Conservation (phyloP, 2,888 invertebrate genomes). For the Lasioglossum zephyrum region DNA sequence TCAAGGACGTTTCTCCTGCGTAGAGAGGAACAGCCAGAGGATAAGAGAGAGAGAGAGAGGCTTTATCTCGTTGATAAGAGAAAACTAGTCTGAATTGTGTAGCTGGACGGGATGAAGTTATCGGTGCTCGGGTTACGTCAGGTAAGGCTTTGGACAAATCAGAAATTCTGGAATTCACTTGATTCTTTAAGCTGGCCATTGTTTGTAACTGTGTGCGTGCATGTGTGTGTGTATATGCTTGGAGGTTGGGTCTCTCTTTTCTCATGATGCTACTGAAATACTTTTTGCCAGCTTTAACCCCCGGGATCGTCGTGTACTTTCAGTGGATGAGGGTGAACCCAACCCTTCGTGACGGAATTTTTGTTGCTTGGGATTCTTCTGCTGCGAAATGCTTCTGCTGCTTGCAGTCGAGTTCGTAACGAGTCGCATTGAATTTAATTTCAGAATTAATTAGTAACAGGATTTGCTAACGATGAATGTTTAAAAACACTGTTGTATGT, state of each 20-base stretch:
- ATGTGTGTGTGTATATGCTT: too few relatives aligned
- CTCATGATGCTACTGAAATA: conserved; percentile 38
- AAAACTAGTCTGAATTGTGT: background rate
- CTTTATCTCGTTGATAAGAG: conserved; percentile 12
- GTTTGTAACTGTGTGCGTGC: background rate
- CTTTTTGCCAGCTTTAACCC: conserved; percentile 18
- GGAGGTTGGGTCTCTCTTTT: background rate
- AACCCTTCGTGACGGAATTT: background rate
- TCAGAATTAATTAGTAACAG: too few relatives aligned
- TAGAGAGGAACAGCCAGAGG: background rate
- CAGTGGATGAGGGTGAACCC: background rate
- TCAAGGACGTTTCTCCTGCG: background rate
- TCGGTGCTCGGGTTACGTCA: conserved; percentile 2
- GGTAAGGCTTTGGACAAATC: background rate
- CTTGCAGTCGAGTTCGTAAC: background rate
- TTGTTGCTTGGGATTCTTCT: background rate
- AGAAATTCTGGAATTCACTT: background rate
- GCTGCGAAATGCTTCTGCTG: background rate
- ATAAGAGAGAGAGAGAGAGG: background rate
- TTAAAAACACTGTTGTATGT: too few relatives aligned
- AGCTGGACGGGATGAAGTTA: conserved; percentile 5
- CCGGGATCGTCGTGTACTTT: background rate
- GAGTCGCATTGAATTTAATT: too few relatives aligned
- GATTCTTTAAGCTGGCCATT: background rate
- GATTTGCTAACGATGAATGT: too few relatives aligned